These are phyloP conservation scores for Anoplolepis gracilipes DNA, from an alignment of 1,140 invertebrate species.

Conservation along the genomic window DNA sequence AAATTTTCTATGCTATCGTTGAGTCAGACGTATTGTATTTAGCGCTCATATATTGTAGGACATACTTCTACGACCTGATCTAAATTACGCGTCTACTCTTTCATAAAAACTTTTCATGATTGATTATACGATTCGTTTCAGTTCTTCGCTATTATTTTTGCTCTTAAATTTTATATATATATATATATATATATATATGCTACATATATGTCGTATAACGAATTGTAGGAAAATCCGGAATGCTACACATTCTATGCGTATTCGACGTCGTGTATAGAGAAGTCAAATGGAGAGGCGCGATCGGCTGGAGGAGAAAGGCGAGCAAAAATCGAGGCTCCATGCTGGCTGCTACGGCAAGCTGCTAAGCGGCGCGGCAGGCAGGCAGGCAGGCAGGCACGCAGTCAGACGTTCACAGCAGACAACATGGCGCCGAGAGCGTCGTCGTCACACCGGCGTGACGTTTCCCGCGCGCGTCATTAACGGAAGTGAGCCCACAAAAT, in stretches of 20 bases:
- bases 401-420: constrained; percentile 81
- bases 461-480: constrained; percentile 83
- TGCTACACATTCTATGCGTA: constrained; percentile 42
- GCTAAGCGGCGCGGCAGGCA: constrained; percentile 25
- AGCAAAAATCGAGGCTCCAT: constrained; percentile 83
- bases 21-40: constrained; percentile 43
- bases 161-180: neutral
- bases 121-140: neutral
- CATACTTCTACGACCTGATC: constrained; percentile 69
- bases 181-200: neutral
- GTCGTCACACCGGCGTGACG: constrained; percentile 81
- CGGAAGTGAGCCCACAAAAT: constrained; percentile 84
- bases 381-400: constrained; percentile 69
- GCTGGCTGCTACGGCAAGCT: constrained; percentile 79
- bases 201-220: neutral
- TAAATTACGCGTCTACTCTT: constrained; percentile 55
- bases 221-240: constrained; percentile 13
- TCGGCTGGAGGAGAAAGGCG: constrained; percentile 71
- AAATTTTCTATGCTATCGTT: constrained; percentile 62
- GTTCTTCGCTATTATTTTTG: neutral
- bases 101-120: constrained; percentile 34
- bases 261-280: constrained; percentile 35
- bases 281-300: constrained; percentile 61
- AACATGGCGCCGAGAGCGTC: constrained; percentile 83
- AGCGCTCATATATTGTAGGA: constrained; percentile 63